Conservation (phyloP, 2,113 vertebrate genomes). For the zebrafish (Danio rerio) region DNA sequence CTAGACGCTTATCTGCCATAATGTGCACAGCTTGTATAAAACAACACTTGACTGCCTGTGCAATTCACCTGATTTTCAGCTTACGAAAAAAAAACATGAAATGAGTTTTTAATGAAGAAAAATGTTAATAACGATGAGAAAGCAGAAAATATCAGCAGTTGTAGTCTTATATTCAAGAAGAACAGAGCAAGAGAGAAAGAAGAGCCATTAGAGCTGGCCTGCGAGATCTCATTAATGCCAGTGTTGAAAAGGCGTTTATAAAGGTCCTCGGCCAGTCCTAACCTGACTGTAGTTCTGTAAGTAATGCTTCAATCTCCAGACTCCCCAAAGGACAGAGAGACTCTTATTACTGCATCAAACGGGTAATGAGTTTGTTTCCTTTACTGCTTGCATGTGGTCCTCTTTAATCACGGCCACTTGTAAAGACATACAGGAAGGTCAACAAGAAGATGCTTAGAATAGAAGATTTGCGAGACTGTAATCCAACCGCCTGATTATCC, state of each 20-base stretch:
- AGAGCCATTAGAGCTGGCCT: conserved; percentile 14
- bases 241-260: conserved; percentile 37
- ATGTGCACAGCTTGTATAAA: not conserved
- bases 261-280: conserved; percentile 35
- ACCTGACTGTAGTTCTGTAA: conserved; percentile 23
- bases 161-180: not conserved
- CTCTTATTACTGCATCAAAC: conserved; percentile 40
- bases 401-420: conserved; percentile 33
- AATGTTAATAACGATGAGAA: conserved; percentile 10
- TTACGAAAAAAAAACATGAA: not conserved
- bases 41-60: not conserved
- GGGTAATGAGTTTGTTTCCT: conserved; percentile 14
- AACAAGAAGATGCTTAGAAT: not conserved
- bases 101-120: not conserved
- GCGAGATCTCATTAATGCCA: conserved; percentile 35
- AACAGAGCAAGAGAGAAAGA: not conserved
- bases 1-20: not conserved
- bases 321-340: conserved; percentile 8
- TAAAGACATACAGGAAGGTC: conserved; percentile 4
- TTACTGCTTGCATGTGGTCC: not conserved
- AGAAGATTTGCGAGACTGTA: not conserved
- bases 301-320: conserved; percentile 40
- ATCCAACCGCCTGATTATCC: too few relatives aligned
- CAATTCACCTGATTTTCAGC: not conserved
- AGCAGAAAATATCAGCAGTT: not conserved